Evolutionary conservation across 2,888 invertebrate species (phyloP).

Genomic region (Tenthredo notha): DNA sequence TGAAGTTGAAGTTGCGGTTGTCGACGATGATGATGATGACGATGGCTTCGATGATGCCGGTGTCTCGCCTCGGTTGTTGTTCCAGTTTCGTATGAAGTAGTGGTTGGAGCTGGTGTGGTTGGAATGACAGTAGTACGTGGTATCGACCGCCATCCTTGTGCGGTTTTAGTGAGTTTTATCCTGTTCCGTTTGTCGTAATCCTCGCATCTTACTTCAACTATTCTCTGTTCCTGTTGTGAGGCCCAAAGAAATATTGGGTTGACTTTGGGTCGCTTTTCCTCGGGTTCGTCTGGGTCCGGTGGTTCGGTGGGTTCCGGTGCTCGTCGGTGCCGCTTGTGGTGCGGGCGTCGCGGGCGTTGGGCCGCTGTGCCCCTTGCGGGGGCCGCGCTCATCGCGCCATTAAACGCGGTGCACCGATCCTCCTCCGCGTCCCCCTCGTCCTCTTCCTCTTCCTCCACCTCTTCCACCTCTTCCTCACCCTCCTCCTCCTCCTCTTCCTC

Average conservation of each 20-base stretch:
- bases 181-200: constrained; percentile 93
- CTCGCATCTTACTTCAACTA: constrained; percentile 92
- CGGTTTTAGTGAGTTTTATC: constrained; percentile 89
- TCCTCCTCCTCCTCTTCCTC: not conserved
- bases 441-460: not conserved
- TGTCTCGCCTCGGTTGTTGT: constrained; percentile 41
- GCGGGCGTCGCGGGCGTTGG: constrained; percentile 75
- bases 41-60: constrained; percentile 67
- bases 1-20: constrained; percentile 60
- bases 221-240: constrained; percentile 88
- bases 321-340: constrained; percentile 59
- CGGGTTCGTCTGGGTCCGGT: constrained; percentile 73
- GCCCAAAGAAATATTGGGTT: constrained; percentile 94
- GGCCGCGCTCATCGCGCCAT: constrained; percentile 78
- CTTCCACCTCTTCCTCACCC: constrained; percentile 1
- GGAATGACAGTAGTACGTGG: constrained; percentile 84
- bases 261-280: constrained; percentile 83
- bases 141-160: constrained; percentile 90
- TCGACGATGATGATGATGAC: constrained; percentile 65
- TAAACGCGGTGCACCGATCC: constrained; percentile 66
- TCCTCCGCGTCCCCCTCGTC: constrained; percentile 38
- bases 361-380: constrained; percentile 76
- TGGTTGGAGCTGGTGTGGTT: constrained; percentile 57
- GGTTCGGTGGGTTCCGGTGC: constrained; percentile 61
- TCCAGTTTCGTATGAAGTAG: constrained; percentile 10